A percentile compares a stretch with the other conserved stretches of the same genome.
Evolutionary conservation across 2,113 vertebrate species (phyloP).

Genomic region (Passer domesticus): DNA sequence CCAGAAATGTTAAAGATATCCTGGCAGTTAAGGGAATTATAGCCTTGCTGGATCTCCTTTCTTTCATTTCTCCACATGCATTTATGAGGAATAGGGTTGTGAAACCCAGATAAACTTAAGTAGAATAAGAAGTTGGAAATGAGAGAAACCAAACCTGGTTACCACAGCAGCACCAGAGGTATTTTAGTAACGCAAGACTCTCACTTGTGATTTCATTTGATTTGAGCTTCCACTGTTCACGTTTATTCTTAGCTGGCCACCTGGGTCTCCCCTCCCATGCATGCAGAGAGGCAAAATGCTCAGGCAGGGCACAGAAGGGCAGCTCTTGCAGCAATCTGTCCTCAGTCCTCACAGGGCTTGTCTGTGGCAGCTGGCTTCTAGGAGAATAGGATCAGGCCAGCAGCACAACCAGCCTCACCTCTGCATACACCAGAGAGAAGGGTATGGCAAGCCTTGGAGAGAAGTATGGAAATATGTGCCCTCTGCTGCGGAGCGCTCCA

Average conservation of each 20-base stretch:
- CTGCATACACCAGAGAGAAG: not conserved
- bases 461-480: not conserved
- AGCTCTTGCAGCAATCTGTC: not conserved
- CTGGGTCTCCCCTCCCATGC: not conserved
- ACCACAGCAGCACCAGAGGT: not conserved
- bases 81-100: not conserved
- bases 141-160: not conserved
- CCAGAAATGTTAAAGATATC: not conserved
- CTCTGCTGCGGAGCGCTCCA: not conserved
- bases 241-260: conserved; percentile 36
- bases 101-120: not conserved
- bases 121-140: not conserved
- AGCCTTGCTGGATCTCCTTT: not conserved
- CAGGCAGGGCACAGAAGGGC: not conserved
- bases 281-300: not conserved
- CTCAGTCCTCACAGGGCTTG: not conserved
- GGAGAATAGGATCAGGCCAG: not conserved
- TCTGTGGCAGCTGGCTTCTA: not conserved
- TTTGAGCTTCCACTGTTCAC: conserved; percentile 17
- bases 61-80: not conserved
- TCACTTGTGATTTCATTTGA: conserved; percentile 23
- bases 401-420: not conserved
- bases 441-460: not conserved
- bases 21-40: not conserved
- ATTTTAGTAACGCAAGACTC: conserved; percentile 11